Conservation (phyloP, 30 jellyfish, hydroid and myxozoan species). For the Nemopilema nomurai region DNA sequence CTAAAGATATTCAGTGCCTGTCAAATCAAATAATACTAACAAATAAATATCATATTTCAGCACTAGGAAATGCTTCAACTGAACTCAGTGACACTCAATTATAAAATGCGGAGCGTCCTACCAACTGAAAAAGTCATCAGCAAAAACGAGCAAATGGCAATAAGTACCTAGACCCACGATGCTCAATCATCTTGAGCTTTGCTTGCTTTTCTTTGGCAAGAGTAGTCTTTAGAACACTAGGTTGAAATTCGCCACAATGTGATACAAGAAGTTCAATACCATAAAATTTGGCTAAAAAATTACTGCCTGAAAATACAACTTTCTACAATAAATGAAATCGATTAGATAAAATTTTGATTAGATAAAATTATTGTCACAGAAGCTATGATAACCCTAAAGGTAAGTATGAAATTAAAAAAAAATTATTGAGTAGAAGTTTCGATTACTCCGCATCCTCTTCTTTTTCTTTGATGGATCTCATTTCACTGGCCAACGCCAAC, state of each 20-base stretch:
- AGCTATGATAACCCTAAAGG: background rate
- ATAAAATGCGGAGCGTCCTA: no score
- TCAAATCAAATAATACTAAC: no score
- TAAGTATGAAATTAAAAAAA: background rate
- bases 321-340: no score
- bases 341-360: no score
- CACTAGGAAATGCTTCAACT: no score
- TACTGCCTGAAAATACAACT: no score
- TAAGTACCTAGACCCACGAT: slow-evolving; percentile 26
- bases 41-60: no score
- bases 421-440: background rate
- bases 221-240: slow-evolving; percentile 5
- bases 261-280: background rate
- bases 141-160: background rate
- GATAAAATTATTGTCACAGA: background rate
- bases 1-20: no score
- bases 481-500: slow-evolving; percentile 66
- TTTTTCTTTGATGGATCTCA: slow-evolving; percentile 49
- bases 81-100: no score
- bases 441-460: slow-evolving; percentile 74
- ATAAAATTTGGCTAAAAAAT: no score
- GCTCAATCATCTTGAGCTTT: slow-evolving; percentile 7
- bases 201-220: slow-evolving; percentile 33
- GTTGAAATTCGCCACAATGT: background rate
- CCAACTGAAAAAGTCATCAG: background rate